phyloP scores from a whole-genome alignment of 2,888 invertebrate genomes.

The Spisula solida region DNA sequence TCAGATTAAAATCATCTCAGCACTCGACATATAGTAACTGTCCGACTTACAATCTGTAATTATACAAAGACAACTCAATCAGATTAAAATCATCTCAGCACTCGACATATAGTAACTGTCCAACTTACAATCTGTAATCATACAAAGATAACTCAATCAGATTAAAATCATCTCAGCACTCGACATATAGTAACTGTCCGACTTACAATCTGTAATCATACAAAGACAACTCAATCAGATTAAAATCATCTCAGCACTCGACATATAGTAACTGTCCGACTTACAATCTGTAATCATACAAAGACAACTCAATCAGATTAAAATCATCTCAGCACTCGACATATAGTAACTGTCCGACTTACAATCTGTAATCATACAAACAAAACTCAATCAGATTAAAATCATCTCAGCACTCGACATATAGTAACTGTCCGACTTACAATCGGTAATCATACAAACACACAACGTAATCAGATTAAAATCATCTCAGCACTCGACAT shows the following conservation, averaged over 20 bases:
- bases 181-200: slow-evolving; percentile 12
- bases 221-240: not conserved
- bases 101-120: slow-evolving; percentile 12
- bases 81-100: too few species aligned
- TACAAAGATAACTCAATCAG: not conserved
- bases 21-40: slow-evolving; percentile 21
- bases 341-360: slow-evolving; percentile 27
- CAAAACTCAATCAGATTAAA: not conserved
- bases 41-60: slow-evolving; percentile 45
- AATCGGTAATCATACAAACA: slow-evolving; percentile 29
- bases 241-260: too few species aligned
- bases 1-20: too few species aligned
- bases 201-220: slow-evolving; percentile 43
- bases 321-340: not conserved
- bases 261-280: slow-evolving; percentile 19
- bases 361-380: slow-evolving; percentile 37
- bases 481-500: slow-evolving; percentile 9
- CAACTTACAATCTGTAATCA: slow-evolving; percentile 43
- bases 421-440: slow-evolving; percentile 29
- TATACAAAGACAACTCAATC: not conserved
- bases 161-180: too few species aligned
- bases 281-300: slow-evolving; percentile 42
- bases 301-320: not conserved
- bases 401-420: slow-evolving; percentile 9
- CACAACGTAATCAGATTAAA: not conserved